Evolutionary conservation across 2,888 invertebrate species (phyloP).

Genomic region (Odontothrips loti): DNA sequence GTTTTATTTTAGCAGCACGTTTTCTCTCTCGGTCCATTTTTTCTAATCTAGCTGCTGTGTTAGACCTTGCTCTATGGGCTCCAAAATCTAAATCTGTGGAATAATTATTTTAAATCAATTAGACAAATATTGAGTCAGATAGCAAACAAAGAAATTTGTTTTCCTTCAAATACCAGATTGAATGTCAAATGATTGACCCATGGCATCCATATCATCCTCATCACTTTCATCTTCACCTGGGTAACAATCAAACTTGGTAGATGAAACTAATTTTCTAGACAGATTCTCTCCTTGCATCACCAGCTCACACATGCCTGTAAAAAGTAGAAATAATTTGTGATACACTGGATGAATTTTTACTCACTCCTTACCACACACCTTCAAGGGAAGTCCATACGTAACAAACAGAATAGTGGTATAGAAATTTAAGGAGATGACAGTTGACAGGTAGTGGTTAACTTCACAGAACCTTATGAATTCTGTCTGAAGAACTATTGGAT

Average conservation of each 20-base stretch:
- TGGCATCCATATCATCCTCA: constrained; percentile 65
- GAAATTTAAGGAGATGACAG: not conserved
- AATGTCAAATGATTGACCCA: constrained; percentile 72
- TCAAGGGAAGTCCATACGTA: not conserved
- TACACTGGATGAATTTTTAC: not conserved
- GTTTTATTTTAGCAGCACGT: constrained; percentile 70
- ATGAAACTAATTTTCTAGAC: constrained; percentile 57
- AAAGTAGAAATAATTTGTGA: constrained; percentile 22
- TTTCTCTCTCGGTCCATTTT: constrained; percentile 82
- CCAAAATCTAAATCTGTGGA: constrained; percentile 49
- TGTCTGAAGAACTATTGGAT: not conserved
- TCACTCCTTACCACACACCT: not conserved
- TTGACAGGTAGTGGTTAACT: not conserved
- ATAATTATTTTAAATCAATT: constrained; percentile 28
- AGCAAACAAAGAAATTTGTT: constrained; percentile 30
- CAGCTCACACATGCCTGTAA: constrained; percentile 76
- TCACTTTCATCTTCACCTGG: constrained; percentile 75
- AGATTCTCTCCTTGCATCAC: constrained; percentile 84
- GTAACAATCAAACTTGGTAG: constrained; percentile 62
- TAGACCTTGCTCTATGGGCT: constrained; percentile 67
- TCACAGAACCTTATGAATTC: not conserved
- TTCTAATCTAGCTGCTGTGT: constrained; percentile 83
- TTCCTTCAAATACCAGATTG: constrained; percentile 53
- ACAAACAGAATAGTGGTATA: not conserved
- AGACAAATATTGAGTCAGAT: not conserved